Base-by-base conservation (phyloP, 2,888 invertebrate species). In the Altica lythri region DNA sequence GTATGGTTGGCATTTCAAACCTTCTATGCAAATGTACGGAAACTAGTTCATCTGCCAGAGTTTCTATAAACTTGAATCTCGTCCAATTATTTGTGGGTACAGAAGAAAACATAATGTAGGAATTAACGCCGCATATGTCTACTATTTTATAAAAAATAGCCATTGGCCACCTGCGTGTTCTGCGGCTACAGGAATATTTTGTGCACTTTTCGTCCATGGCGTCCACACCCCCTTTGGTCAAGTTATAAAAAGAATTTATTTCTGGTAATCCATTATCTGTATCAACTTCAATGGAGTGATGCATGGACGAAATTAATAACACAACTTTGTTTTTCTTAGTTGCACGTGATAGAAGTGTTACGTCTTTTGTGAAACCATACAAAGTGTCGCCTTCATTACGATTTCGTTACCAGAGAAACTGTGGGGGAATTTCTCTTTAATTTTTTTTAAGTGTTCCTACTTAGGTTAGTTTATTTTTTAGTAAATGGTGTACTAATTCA, bases 21-120 rank as follows among this genome's bases (percentile, higher is more conserved):
- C 40, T 22, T 40, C 40, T 22, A 22, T 22, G 5, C 12, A 6
- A 40, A 40, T 40, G 40, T 40, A 13, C 4, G 25, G 40, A 19
- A 37, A 37, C 37, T 6, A 37, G 37, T 37, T 37, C 37, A 37
- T 37, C 37, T 17, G 37, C 37, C 37, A 37, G 37, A n/a, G 22
- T 19, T 19, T 19, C 22, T 19, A 19, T 19, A 19, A 14, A 19
- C 22, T 34, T 19, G 22, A 19, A 19, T 19, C 22, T 19, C 22
- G 22, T 19, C 22, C 22, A 19, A 19, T 19, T 19, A 19, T 19
- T 27, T 27, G 27, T 27, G 27, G 27, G 27, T 27, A 27, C 27
- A 27, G 38, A 38, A 18, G 19, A 3, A 12, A 19, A 38, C 32
- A 32, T 19, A 19, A 19, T 27, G 27, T 27, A 27, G 27, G 27